phyloP scores from a whole-genome alignment of 2,113 vertebrate genomes.

The Pomatorhinus ruficollis region DNA sequence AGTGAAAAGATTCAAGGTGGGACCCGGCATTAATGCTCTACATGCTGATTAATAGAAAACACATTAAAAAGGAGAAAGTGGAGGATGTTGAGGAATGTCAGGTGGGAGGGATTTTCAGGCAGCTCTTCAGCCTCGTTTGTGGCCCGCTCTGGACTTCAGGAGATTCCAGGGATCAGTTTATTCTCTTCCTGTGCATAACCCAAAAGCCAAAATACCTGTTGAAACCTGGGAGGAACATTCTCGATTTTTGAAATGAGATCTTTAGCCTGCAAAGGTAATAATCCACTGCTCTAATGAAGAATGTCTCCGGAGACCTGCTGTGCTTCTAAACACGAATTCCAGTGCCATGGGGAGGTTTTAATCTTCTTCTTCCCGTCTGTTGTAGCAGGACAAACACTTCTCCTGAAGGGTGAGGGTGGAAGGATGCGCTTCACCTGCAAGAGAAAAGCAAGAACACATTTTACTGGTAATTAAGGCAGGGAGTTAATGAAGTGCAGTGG shows the following conservation, averaged over 20 bases:
- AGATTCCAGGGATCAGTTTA: neutral
- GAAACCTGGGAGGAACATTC: neutral
- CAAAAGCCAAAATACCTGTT: neutral
- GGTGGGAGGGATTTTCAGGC: neutral
- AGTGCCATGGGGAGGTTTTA: neutral
- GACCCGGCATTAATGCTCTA: neutral
- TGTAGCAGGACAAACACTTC: neutral
- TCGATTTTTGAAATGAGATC: neutral
- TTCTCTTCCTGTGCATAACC: neutral
- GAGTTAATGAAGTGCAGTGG: fast-evolving
- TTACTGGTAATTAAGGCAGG: fast-evolving
- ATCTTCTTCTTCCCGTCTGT: neutral
- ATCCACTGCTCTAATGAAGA: neutral
- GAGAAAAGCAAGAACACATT: neutral
- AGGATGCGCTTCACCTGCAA: neutral
- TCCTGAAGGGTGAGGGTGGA: neutral
- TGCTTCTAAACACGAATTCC: neutral
- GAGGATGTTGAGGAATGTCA: neutral
- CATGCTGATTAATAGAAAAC: neutral
- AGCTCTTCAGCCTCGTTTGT: neutral
- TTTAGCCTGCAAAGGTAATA: neutral
- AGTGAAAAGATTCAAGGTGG: neutral
- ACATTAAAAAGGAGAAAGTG: neutral
- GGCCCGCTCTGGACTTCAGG: neutral
- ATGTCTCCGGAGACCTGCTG: neutral